Evolutionary conservation across 2,888 invertebrate species (phyloP), one percentile per base, ranked within the genome.

Genomic region (Yponomeuta cagnagella): DNA sequence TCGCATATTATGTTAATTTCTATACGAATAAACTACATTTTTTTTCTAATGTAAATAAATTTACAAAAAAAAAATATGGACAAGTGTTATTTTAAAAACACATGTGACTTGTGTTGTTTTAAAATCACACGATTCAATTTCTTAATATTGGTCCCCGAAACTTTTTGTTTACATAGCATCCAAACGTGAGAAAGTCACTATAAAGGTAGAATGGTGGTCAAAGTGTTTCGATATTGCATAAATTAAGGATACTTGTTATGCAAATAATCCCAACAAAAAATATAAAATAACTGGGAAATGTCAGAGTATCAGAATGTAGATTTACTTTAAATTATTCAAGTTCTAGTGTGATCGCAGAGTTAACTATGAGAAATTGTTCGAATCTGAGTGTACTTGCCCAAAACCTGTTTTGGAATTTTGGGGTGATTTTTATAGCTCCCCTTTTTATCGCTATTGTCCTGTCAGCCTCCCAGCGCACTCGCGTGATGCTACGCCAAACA

Each of bases 321-420:
- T 15, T 58, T 43, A 12, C 52, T 58, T 15, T 58, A 15, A 58
- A 58, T 58, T 58, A 58, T 58, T 58, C 52, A 58, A 58, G 5
- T 58, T 15, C 52, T 58, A 15, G 15, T 8, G 52, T 43, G 43
- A 43, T 43, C 43, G 43, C 43, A 43, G 6, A 8, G 8, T 52
- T 58, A 58, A 58, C 52, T 63, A 74, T 82, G 83, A 79, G 88
- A 88, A 58, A 88, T 80, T 87, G 89, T 90, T 84, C 75, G 84
- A 87, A 89, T 87, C 78, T 85, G 83, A 86, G 83, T 86, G 86
- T 87, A 88, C 87, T 86, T 83, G 84, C 75, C 70, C 71, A 77
- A 72, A 87, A 90, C 90, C 88, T 83, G 90, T 88, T 86, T 75
- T 75, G 73, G 73, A 66, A 71, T 75, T 74, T 73, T 76, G 79